Evolutionary conservation across 2,888 invertebrate species (phyloP).

Genomic region (Nesidiocoris tenuis): DNA sequence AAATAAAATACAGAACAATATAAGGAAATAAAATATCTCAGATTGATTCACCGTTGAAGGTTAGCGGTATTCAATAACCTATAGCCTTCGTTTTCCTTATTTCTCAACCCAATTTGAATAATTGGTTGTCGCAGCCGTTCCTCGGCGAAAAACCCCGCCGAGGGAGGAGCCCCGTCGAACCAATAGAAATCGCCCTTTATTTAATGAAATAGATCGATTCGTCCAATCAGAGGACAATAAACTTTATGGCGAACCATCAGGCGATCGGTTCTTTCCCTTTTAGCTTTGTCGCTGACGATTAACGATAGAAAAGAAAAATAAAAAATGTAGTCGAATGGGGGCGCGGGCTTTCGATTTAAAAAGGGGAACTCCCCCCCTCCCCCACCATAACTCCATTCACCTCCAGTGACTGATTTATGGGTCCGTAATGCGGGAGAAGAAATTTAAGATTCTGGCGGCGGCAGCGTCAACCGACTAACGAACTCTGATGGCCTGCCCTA

Average conservation of each 20-base stretch:
- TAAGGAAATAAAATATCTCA: too few relatives aligned
- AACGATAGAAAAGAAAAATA: not conserved
- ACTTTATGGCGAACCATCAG: not conserved
- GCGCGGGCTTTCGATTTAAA: conserved; percentile 15
- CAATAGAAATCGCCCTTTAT: not conserved
- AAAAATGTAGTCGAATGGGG: not conserved
- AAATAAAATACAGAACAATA: too few relatives aligned
- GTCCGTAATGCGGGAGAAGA: conserved; percentile 26
- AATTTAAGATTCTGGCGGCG: conserved; percentile 27
- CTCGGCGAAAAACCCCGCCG: too few relatives aligned
- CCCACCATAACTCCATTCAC: too few relatives aligned
- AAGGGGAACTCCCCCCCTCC: conserved; percentile 8
- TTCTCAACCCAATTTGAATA: too few relatives aligned
- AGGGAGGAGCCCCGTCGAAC: not conserved
- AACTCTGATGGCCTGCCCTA: conserved; percentile 16
- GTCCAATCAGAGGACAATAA: not conserved
- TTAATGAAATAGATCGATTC: not conserved
- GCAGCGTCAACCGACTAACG: not conserved
- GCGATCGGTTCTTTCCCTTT: not conserved
- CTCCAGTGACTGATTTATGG: conserved; percentile 22
- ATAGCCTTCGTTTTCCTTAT: too few relatives aligned
- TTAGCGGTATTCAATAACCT: too few relatives aligned
- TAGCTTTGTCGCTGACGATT: not conserved
- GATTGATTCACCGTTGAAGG: too few relatives aligned
- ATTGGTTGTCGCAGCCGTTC: too few relatives aligned